phyloP scores from a whole-genome alignment of 2,888 invertebrate species.

The Temnothorax rugatulus region DNA sequence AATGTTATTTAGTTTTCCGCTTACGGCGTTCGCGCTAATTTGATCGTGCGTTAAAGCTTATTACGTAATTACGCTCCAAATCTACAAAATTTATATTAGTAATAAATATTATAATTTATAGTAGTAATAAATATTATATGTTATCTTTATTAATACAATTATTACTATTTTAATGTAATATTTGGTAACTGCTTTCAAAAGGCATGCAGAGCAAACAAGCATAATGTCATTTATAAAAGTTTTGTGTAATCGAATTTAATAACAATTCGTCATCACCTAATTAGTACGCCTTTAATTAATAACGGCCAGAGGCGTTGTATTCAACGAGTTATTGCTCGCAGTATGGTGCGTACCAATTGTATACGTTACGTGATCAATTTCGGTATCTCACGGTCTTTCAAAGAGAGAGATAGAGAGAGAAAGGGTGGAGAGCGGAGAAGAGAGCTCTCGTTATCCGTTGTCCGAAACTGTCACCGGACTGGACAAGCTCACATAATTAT shows the following conservation, averaged over 20 bases:
- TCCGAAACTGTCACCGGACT: slow-evolving; percentile 64
- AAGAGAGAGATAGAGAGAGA: slow-evolving; percentile 15
- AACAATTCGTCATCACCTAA: not conserved
- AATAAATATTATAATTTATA: not conserved
- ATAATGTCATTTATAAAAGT: not conserved
- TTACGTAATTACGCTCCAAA: not conserved
- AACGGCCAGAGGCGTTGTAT: not conserved
- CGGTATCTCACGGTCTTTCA: not conserved
- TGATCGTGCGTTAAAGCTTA: slow-evolving; percentile 6
- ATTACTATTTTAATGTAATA: not conserved
- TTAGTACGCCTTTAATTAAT: slow-evolving; percentile 32
- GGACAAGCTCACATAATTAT: slow-evolving; percentile 81
- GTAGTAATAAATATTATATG: not conserved
- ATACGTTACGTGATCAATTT: slow-evolving; percentile 31
- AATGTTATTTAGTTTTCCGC: slow-evolving; percentile 20
- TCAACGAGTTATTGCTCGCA: not conserved
- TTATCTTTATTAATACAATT: not conserved
- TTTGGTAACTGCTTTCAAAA: not conserved
- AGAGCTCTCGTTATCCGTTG: slow-evolving; percentile 63
- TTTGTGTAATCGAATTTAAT: slow-evolving; percentile 1
- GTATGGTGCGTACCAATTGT: not conserved
- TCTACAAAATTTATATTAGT: not conserved
- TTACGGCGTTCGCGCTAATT: slow-evolving; percentile 10
- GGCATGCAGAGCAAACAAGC: not conserved
- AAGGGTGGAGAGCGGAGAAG: not conserved